Conservation (phyloP, 2,113 vertebrate genomes). For the Nymphicus hollandicus region DNA sequence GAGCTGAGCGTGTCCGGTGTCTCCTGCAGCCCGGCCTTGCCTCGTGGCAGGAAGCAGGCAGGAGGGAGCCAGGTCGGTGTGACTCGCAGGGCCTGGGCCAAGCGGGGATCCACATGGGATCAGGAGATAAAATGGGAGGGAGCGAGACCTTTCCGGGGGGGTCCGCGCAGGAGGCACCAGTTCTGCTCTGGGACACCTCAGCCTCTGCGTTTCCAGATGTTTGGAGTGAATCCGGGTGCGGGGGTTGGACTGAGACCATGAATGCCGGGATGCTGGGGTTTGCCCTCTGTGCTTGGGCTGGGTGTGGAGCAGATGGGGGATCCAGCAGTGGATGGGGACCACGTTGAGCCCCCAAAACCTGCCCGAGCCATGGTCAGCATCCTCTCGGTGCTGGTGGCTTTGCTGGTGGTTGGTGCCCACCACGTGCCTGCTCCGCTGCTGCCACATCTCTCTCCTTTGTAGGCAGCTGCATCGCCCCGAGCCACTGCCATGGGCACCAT, state of each 20-base stretch:
- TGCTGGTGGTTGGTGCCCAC: neutral
- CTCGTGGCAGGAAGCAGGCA: constrained; percentile 56
- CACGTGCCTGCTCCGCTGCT: rapidly evolving
- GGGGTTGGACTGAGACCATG: neutral
- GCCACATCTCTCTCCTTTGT: neutral
- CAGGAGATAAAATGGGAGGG: neutral
- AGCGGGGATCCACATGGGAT: rapidly evolving
- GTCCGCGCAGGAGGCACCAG: rapidly evolving
- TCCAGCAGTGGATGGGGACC: neutral
- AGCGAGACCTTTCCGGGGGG: rapidly evolving
- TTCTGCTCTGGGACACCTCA: neutral
- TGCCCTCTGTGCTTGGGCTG: neutral
- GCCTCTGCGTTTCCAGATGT: rapidly evolving
- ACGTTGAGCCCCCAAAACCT: neutral
- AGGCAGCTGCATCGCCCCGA: neutral
- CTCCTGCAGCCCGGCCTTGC: neutral
- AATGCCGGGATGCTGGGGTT: neutral
- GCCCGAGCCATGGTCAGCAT: rapidly evolving
- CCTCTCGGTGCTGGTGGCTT: rapidly evolving
- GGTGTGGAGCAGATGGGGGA: rapidly evolving
- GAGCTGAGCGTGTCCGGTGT: neutral
- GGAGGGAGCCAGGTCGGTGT: neutral
- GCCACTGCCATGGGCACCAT: neutral
- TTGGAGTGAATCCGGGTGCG: neutral
- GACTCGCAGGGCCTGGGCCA: neutral